Base-by-base conservation (phyloP, 2,888 invertebrate species). In the Stenolophus ochropezus region DNA sequence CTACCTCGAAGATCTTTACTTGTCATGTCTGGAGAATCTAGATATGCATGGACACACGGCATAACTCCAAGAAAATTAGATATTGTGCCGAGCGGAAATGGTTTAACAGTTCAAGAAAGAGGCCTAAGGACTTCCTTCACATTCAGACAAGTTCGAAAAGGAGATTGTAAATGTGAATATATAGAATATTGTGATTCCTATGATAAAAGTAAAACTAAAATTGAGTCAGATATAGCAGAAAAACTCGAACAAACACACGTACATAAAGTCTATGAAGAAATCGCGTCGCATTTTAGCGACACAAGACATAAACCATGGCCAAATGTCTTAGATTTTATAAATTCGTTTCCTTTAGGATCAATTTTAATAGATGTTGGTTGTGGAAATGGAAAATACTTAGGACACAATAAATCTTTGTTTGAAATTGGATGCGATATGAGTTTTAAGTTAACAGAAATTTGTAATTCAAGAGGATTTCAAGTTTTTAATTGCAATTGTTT, bases 351-450 rank as follows among this genome's bases (percentile, higher is more conserved):
- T 0, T 82, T 88, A 0, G 96, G 95, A 0, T 93, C 95, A 0
- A 87, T 97, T 6, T 87, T 99, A 11, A 87, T 98, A 2, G 99
- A 99, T 89, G 93, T 98, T 47, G 99, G 99, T 4, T 98, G 98
- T 89, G 99, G 99, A 6, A 99, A 99, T 91, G 99, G 99, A 51
- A 99, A 99, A 91, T 99, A 99, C 89, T 92, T 99, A 79, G 91
- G 93, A 75, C 87, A 89, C 1, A 92, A 93, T 83, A 86, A 88
- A 42, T 89, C 91, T 83, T 90, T 94, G 74, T 89, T 92, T 84
- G 92, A 94, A 90, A 90, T 97, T 82, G 97, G 97, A 0, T 93
- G 94, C 89, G 98, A 96, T 91, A 92, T 95, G 86, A 93, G 96
- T 89, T 86, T 90, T 86, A 92, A 94, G 85, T 88, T 98, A 65